Evolutionary conservation across 2,797 vertebrate genomes (phyloP).

Genomic region (Mormyrops attenuatus): DNA sequence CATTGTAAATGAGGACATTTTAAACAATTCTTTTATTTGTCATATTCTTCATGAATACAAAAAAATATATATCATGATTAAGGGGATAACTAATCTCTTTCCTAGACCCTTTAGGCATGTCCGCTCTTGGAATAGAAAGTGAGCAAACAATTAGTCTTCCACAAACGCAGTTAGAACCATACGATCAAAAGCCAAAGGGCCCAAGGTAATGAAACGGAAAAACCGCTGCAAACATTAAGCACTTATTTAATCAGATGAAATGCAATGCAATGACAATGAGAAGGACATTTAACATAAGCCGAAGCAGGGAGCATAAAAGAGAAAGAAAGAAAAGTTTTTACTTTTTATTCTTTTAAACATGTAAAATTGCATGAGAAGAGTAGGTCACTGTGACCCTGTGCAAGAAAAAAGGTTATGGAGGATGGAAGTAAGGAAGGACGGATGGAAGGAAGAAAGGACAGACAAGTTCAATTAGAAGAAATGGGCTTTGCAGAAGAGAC

Average conservation of each 20-base stretch:
- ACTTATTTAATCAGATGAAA: neutral
- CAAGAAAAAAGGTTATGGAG: neutral
- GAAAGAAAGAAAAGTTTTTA: neutral
- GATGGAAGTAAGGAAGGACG: too few species aligned
- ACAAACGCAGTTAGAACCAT: neutral
- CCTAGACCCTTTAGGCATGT: neutral
- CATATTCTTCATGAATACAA: neutral
- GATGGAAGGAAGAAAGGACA: neutral
- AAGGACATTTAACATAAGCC: neutral
- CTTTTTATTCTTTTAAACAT: neutral
- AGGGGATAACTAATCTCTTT: neutral
- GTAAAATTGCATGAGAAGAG: neutral
- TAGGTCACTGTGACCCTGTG: neutral
- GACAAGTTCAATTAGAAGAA: neutral
- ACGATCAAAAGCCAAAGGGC: neutral
- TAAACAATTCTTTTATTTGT: neutral
- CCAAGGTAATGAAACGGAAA: neutral
- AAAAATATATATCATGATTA: neutral
- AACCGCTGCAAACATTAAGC: neutral
- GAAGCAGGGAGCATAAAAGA: neutral
- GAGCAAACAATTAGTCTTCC: neutral
- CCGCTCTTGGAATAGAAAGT: neutral
- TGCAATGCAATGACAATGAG: neutral
- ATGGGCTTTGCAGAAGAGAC: neutral
- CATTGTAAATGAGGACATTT: neutral